phyloP scores from a whole-genome alignment of 2,888 invertebrate genomes.

The Pocota personata region DNA sequence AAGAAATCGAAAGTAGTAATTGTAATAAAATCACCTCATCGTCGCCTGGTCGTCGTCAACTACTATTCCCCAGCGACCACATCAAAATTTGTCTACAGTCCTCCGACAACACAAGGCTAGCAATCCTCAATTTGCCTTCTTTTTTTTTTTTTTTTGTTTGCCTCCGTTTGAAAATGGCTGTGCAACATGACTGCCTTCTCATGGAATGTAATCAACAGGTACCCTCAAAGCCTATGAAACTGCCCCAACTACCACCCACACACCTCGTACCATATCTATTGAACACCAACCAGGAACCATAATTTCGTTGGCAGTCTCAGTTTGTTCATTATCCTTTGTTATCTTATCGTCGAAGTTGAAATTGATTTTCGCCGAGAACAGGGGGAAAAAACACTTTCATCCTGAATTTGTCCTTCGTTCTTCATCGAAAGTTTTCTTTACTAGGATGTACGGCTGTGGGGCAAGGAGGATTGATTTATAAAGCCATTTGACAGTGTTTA shows the following conservation, averaged over 20 bases:
- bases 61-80: neutral
- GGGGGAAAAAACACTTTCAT: constrained; percentile 15
- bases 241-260: too few relatives aligned
- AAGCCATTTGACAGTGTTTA: constrained; percentile 61
- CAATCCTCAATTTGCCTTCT: neutral
- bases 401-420: neutral
- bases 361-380: constrained; percentile 58
- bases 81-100: neutral
- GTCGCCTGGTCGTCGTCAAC: neutral
- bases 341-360: constrained; percentile 39
- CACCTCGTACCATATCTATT: neutral
- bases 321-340: constrained; percentile 30
- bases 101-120: neutral
- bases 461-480: constrained; percentile 42
- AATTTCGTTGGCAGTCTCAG: constrained; percentile 25
- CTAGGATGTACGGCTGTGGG: neutral
- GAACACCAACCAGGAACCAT: constrained; percentile 14
- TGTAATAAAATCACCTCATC: constrained; percentile 16
- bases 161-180: constrained; percentile 1
- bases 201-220: constrained; percentile 33
- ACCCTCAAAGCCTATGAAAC: neutral
- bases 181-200: neutral
- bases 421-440: constrained; percentile 9
- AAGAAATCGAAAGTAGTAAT: neutral
- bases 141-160: neutral